phyloP scores from a whole-genome alignment of 1,140 invertebrate species.

The Eumeta japonica region DNA sequence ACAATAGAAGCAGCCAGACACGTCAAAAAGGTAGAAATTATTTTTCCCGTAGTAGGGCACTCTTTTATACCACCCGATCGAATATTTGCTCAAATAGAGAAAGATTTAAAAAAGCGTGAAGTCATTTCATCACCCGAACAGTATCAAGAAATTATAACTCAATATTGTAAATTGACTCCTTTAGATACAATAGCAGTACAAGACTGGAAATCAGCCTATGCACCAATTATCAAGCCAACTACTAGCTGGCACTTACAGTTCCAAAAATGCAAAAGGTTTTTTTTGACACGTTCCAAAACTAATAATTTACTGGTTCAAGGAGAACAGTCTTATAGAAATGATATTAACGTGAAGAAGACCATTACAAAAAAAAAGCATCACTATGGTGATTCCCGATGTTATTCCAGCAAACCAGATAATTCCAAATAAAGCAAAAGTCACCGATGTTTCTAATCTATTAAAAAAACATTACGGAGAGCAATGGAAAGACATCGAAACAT shows the following conservation, averaged over 20 bases:
- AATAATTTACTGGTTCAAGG: conserved; percentile 9
- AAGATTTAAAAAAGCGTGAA: conserved; percentile 17
- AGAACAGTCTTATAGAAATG: conserved; percentile 4
- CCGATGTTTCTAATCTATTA: not conserved
- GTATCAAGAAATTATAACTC: conserved; percentile 5
- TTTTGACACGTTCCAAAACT: conserved; percentile 6
- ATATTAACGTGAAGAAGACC: conserved; percentile 5
- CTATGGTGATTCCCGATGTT: not conserved
- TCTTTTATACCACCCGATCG: conserved; percentile 25
- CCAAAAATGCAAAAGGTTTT: conserved; percentile 6
- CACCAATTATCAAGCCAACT: conserved; percentile 7
- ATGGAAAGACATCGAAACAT: too few relatives aligned
- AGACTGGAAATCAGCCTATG: conserved; percentile 9
- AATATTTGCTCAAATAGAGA: conserved; percentile 26
- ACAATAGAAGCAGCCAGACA: conserved; percentile 13
- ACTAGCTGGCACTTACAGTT: conserved; percentile 7
- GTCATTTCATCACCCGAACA: conserved; percentile 10
- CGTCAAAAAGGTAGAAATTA: conserved; percentile 17
- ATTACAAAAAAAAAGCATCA: conserved; percentile 9
- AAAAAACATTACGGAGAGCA: conserved; percentile 4
- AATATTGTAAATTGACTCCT: conserved; percentile 6
- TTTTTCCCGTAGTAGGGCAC: conserved; percentile 26
- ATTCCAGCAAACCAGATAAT: not conserved
- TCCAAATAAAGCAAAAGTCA: not conserved
- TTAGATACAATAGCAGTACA: conserved; percentile 6